Evolutionary conservation across 1,140 invertebrate species (phyloP).

Genomic region (Cydia pomonella): DNA sequence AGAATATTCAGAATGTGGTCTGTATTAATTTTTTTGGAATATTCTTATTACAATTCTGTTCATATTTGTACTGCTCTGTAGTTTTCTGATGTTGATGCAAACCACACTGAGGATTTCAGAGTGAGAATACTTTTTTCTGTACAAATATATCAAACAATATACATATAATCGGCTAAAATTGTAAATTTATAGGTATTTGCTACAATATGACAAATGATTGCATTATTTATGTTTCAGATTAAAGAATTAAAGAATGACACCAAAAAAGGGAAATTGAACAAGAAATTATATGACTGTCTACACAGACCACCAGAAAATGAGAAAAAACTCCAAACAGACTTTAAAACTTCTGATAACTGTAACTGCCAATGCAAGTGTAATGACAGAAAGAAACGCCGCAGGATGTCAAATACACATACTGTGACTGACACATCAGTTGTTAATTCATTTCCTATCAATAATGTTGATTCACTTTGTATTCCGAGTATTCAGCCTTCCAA

Average conservation of each 20-base stretch:
- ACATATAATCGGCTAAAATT: no score
- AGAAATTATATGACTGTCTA: constrained; percentile 62
- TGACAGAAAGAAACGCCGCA: constrained; percentile 55
- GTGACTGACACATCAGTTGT: background rate
- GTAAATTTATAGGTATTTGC: no score
- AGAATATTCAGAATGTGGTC: constrained; percentile 65
- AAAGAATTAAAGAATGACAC: constrained; percentile 67
- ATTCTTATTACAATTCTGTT: background rate
- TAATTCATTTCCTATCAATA: constrained; percentile 7
- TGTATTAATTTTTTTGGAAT: constrained; percentile 23
- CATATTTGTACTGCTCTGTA: background rate
- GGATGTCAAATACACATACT: constrained; percentile 17
- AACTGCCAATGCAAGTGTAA: constrained; percentile 62
- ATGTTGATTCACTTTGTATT: background rate
- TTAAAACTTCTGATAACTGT: constrained; percentile 47
- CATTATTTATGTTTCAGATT: constrained; percentile 51
- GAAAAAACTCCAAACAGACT: constrained; percentile 65
- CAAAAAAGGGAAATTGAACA: constrained; percentile 60
- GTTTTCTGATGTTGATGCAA: no score
- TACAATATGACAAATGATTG: no score
- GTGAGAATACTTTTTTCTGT: no score
- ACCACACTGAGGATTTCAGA: no score
- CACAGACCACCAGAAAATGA: constrained; percentile 62
- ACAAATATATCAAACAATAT: no score
- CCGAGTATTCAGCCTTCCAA: background rate